A percentile compares a stretch with the other conserved stretches of the same genome.
Conservation (phyloP, 2,113 vertebrate genomes). For the Sitta europaea region DNA sequence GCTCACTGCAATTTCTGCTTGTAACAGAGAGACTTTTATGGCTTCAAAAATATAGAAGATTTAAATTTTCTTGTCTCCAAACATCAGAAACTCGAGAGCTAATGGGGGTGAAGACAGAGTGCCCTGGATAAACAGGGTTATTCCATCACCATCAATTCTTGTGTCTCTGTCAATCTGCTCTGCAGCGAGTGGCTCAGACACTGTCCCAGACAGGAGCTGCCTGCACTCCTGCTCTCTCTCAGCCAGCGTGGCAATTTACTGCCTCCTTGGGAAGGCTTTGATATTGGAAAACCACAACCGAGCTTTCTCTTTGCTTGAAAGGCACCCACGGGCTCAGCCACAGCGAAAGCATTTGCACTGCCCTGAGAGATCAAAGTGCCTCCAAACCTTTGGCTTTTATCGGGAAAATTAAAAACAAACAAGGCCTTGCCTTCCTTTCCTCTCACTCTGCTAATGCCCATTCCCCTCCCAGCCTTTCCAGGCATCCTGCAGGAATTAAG, state of each 20-base stretch:
- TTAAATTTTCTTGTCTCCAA: neutral
- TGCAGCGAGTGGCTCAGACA: neutral
- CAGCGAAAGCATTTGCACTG: neutral
- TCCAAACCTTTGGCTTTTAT: neutral
- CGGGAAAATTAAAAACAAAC: conserved; percentile 3
- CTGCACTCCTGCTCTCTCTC: neutral
- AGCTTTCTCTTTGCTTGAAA: conserved; percentile 11
- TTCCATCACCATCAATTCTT: neutral
- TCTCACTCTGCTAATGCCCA: neutral
- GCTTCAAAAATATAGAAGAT: neutral
- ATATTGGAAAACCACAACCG: neutral
- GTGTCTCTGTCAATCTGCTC: neutral
- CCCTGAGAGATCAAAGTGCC: conserved; percentile 1
- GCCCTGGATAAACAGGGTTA: neutral
- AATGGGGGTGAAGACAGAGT: neutral
- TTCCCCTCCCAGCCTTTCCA: neutral
- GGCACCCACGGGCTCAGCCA: neutral
- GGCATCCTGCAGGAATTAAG: neutral
- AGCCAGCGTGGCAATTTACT: neutral
- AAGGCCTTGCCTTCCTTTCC: neutral
- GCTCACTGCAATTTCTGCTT: neutral
- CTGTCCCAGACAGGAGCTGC: conserved; percentile 31
- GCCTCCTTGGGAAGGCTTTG: conserved; percentile 23
- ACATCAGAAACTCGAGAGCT: neutral
- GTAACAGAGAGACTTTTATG: neutral